These are phyloP conservation scores for Philereme vetulata DNA, from an alignment of 2,888 invertebrate genomes.

Conservation along the genomic window DNA sequence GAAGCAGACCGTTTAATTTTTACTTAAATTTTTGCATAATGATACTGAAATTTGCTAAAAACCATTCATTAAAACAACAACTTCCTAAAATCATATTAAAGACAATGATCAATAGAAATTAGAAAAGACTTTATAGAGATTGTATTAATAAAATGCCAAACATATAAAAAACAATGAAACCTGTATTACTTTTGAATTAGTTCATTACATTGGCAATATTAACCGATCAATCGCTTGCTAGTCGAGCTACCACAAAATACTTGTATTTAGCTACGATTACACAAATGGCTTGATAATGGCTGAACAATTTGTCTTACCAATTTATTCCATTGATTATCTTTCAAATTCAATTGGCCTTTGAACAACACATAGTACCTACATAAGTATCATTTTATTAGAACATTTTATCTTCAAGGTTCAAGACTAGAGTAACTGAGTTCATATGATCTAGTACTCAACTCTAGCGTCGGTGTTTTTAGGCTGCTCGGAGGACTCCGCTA, in stretches of 20 bases:
- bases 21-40: too few species aligned
- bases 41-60: too few species aligned
- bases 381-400: too few species aligned
- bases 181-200: conserved; percentile 14
- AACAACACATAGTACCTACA: background rate
- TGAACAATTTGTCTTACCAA: background rate
- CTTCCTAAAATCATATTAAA: conserved; percentile 1
- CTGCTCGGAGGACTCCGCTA: too few species aligned
- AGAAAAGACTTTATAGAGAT: conserved; percentile 12
- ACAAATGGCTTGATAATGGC: background rate
- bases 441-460: too few species aligned
- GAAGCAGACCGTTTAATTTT: too few species aligned
- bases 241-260: conserved; percentile 2
- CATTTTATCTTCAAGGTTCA: too few species aligned
- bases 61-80: too few species aligned
- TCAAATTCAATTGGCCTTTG: background rate
- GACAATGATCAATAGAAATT: conserved; percentile 23
- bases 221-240: conserved; percentile 5
- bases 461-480: too few species aligned
- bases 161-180: conserved; percentile 18
- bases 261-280: conserved; percentile 1
- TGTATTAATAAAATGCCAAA: conserved; percentile 10
- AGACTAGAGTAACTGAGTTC: too few species aligned
- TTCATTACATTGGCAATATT: conserved; percentile 1
- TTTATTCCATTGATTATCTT: background rate